Conservation (phyloP, 2,113 vertebrate species). For the Petrocephalus microphthalmus region DNA sequence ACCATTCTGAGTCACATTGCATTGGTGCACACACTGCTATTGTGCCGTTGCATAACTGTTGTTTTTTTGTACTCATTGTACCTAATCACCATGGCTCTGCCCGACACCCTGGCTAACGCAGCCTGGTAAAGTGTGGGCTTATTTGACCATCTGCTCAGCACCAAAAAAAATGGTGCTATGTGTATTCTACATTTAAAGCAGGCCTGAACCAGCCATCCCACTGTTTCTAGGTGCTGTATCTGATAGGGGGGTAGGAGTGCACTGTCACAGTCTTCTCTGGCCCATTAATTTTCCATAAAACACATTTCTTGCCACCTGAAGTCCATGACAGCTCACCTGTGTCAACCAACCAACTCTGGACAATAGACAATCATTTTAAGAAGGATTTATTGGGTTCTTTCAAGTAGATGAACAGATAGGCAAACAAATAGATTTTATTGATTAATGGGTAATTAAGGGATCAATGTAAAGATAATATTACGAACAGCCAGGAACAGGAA, state of each 20-base stretch:
- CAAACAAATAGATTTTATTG: not conserved
- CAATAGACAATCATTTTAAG: not conserved
- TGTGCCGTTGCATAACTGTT: not conserved
- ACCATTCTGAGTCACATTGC: not conserved
- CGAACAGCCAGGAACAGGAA: not conserved
- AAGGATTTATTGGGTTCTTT: not conserved
- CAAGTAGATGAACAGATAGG: not conserved
- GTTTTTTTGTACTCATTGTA: slow-evolving; percentile 10
- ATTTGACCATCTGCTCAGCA: slow-evolving; percentile 2
- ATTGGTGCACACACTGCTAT: not conserved
- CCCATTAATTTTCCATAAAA: not conserved
- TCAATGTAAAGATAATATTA: not conserved
- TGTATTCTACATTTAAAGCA: not conserved
- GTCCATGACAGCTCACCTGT: not conserved
- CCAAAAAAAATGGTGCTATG: not conserved
- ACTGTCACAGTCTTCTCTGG: not conserved
- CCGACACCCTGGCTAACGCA: not conserved
- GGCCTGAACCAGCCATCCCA: not conserved
- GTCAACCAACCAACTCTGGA: not conserved
- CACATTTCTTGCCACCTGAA: not conserved
- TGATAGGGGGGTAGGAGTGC: not conserved
- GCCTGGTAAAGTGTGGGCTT: not conserved
- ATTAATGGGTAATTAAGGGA: not conserved
- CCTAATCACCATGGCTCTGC: not conserved
- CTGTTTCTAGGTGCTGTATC: not conserved